These are phyloP conservation scores for Malacosoma neustria DNA, from an alignment of 2,888 invertebrate genomes.

Conservation along the genomic window DNA sequence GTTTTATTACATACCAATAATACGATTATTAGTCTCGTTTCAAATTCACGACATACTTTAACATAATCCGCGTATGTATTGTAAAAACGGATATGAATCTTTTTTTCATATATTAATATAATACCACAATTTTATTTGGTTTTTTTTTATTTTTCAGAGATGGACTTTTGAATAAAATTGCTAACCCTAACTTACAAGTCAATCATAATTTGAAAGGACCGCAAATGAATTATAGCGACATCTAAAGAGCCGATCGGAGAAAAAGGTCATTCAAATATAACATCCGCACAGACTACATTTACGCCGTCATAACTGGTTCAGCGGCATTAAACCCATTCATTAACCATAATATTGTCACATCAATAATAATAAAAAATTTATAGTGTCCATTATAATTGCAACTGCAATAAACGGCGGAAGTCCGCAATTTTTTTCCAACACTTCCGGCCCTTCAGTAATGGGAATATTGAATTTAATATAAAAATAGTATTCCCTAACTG, in stretches of 20 bases:
- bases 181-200: slow-evolving; percentile 3
- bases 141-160: too few relatives aligned
- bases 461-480: slow-evolving; percentile 53
- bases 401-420: slow-evolving; percentile 55
- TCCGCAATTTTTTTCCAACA: slow-evolving; percentile 65
- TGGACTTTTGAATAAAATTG: too few relatives aligned
- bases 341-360: slow-evolving; percentile 12
- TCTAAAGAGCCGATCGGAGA: neutral
- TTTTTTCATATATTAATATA: too few relatives aligned
- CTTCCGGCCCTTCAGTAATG: slow-evolving; percentile 46
- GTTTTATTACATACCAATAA: too few relatives aligned
- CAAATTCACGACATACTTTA: too few relatives aligned
- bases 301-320: neutral
- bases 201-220: neutral
- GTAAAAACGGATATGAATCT: too few relatives aligned
- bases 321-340: neutral
- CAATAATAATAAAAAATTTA: slow-evolving; percentile 22
- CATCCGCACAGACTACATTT: neutral
- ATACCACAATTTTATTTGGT: too few relatives aligned
- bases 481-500: slow-evolving; percentile 60
- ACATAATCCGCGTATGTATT: too few relatives aligned
- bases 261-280: neutral
- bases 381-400: slow-evolving; percentile 49
- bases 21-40: too few relatives aligned
- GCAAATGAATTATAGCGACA: neutral